Conservation (phyloP, 2,888 invertebrate species). For the Hartigia nigra region DNA sequence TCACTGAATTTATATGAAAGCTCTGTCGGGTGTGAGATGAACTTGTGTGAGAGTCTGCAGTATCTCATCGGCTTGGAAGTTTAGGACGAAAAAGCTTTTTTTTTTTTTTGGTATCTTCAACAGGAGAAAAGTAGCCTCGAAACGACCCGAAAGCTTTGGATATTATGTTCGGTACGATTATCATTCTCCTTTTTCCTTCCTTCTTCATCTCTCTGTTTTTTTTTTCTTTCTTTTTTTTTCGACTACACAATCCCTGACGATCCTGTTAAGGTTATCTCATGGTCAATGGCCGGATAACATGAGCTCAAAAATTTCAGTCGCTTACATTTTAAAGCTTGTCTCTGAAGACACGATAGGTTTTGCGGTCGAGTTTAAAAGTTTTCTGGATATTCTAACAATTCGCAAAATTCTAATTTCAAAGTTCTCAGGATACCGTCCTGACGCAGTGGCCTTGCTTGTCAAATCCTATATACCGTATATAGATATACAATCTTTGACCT, state of each 20-base stretch:
- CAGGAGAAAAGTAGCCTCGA: background rate
- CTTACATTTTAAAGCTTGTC: background rate
- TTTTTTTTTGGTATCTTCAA: background rate
- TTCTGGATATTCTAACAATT: background rate
- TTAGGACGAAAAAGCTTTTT: background rate
- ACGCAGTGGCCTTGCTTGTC: background rate
- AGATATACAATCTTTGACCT: background rate
- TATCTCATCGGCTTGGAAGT: background rate
- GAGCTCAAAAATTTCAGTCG: background rate
- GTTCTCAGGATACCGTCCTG: background rate
- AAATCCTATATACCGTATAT: background rate
- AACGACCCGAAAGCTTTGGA: background rate
- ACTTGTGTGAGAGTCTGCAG: background rate
- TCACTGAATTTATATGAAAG: slow-evolving; percentile 7
- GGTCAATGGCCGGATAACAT: slow-evolving; percentile 1
- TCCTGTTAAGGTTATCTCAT: background rate
- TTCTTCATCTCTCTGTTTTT: background rate
- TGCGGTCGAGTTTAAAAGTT: background rate
- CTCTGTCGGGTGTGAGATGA: background rate
- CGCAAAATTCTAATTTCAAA: background rate
- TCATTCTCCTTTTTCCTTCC: background rate
- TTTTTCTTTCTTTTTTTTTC: background rate
- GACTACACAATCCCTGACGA: background rate
- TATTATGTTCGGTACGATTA: background rate
- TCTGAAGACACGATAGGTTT: too few relatives aligned